Evolutionary conservation across 2,888 invertebrate genomes (phyloP).

Genomic region (Leptodirus hochenwartii): DNA sequence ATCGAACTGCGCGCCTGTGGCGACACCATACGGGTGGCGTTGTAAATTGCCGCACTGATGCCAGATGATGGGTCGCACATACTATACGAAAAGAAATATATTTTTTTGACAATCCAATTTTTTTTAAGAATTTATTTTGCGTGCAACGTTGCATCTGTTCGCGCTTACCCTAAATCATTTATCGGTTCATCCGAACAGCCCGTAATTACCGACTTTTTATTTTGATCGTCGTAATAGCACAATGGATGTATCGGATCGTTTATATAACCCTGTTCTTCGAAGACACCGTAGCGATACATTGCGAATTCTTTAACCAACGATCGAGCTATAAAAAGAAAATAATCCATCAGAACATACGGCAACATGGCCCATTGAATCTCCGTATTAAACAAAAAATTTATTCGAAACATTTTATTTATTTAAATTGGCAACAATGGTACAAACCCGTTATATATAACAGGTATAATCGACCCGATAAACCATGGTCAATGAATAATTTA

Average conservation of each 20-base stretch:
- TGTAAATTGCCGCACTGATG: too few relatives aligned
- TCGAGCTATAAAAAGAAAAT: slow-evolving; percentile 18
- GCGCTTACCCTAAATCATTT: slow-evolving; percentile 29
- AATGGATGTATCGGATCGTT: slow-evolving; percentile 38
- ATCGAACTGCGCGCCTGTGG: slow-evolving; percentile 31
- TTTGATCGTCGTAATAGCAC: slow-evolving; percentile 30
- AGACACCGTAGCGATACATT: slow-evolving; percentile 48
- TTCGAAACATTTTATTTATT: not conserved
- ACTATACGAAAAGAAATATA: slow-evolving; percentile 17
- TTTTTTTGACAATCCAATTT: too few relatives aligned
- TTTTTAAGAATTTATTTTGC: slow-evolving; percentile 6
- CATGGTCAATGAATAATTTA: too few relatives aligned
- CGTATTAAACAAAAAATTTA: not conserved
- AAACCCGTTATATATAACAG: too few relatives aligned
- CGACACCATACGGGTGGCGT: slow-evolving; percentile 26
- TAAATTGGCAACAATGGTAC: too few relatives aligned
- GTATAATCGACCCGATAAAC: too few relatives aligned
- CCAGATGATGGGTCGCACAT: slow-evolving; percentile 17
- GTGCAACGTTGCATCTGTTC: too few relatives aligned
- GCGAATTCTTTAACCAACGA: slow-evolving; percentile 42
- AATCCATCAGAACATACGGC: too few relatives aligned
- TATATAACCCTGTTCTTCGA: slow-evolving; percentile 42
- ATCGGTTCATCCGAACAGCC: slow-evolving; percentile 34
- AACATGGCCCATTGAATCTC: slow-evolving; percentile 1
- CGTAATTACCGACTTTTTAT: slow-evolving; percentile 25